Base-by-base conservation (phyloP, 2,888 invertebrate genomes). In the Drosophila villosipedis region DNA sequence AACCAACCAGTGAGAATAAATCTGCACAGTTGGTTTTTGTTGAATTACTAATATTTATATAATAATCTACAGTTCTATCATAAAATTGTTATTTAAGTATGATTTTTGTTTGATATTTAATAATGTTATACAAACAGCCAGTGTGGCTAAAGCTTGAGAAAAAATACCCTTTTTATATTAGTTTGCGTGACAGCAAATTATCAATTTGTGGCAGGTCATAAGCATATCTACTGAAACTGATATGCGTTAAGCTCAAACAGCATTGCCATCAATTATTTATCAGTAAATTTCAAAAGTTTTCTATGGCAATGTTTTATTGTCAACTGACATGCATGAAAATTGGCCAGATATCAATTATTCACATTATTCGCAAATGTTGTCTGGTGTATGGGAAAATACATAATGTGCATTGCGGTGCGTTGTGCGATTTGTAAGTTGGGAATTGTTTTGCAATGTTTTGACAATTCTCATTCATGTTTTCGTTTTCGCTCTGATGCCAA, bases 261-360 rank as follows among this genome's bases (percentile, higher is more conserved):
- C 73, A 84, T 68, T 76, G 57, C 39, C 65, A 73, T 72, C 55
- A 68, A 68, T 66, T 77, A 72, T 76, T 70, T 53, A 60, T 59
- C 37, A 39, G 60, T 25, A 41, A 41, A 69, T 65, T 76, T 57
- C 47, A 57, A 50, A 60, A 57, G 25, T 54, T 70, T 59, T 50
- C 59, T 60, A 76, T 67, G 75, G 67, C 61, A 57, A 73, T 75
- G 69, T 70, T 58, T 70, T 78, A 82, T 78, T 84, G 80, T 67
- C 76, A 62, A 64, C 54, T 66, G 80, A 74, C 80, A 82, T 66
- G 60, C 53, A 61, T 33, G 72, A 73, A 74, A 88, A 84, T 84
- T 84, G 82, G 78, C 65, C 68, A 55, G 50, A 39, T 71, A 68
- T 84, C 71, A 84, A 87, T 87, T 82, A 84, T 84, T 84, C 71